These are phyloP conservation scores for Mycetomoellerius zeteki DNA, from an alignment of 1,140 invertebrate genomes.

Conservation along the genomic window DNA sequence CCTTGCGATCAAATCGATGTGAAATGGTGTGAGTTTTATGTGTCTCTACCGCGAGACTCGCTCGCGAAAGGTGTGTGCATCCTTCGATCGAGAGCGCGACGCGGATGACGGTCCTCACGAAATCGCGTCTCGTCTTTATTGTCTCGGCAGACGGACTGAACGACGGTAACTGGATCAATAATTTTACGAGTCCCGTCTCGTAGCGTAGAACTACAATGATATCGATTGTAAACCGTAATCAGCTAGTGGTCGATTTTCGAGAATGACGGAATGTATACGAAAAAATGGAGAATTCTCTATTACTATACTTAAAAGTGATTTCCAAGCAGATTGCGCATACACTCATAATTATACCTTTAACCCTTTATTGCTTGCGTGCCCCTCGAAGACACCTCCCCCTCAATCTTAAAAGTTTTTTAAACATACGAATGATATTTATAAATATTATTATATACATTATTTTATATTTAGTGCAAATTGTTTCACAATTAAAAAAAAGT, in stretches of 20 bases:
- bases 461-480: no score
- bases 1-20: constrained; percentile 58
- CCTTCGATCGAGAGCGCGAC: constrained; percentile 30
- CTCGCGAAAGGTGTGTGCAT: constrained; percentile 37
- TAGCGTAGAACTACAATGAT: not conserved
- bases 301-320: not conserved
- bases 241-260: not conserved
- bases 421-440: no score
- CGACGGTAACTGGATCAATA: constrained; percentile 15
- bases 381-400: no score
- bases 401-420: no score
- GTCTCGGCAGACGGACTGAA: not conserved
- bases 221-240: not conserved
- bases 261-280: not conserved
- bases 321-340: not conserved
- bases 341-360: not conserved
- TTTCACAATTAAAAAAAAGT: no score
- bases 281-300: not conserved
- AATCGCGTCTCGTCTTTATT: constrained; percentile 36
- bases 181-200: not conserved
- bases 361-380: no score
- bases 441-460: no score
- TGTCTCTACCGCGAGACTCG: constrained; percentile 42
- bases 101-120: constrained; percentile 5
- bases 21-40: constrained; percentile 57